phyloP scores from a whole-genome alignment of 2,888 invertebrate species.

The Synanthedon vespiformis region DNA sequence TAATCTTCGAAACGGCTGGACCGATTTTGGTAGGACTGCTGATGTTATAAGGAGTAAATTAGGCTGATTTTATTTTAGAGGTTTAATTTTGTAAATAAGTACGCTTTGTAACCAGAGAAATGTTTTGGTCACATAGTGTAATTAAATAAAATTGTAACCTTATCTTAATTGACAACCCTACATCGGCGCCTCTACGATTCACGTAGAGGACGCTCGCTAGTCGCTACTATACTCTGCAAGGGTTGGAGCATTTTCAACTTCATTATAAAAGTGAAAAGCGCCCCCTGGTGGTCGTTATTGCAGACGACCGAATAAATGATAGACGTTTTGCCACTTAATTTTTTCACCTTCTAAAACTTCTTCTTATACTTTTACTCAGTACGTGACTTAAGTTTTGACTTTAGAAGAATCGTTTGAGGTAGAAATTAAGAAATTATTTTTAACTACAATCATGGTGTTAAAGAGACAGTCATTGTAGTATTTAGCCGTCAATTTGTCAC shows the following conservation, averaged over 20 bases:
- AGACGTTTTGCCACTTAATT: neutral
- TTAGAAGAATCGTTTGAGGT: neutral
- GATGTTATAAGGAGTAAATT: no score
- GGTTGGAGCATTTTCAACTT: slow-evolving; percentile 40
- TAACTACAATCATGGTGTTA: no score
- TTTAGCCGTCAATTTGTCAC: no score
- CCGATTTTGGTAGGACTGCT: no score
- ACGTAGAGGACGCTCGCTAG: slow-evolving; percentile 14
- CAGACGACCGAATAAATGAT: slow-evolving; percentile 1
- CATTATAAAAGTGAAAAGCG: slow-evolving; percentile 31
- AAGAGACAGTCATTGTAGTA: no score
- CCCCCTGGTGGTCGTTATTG: slow-evolving; percentile 10
- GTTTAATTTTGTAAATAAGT: no score
- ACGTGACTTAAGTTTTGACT: neutral
- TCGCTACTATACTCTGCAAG: slow-evolving; percentile 12
- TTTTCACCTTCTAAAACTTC: neutral
- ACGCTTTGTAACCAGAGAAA: no score
- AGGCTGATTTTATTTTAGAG: no score
- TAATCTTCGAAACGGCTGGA: no score
- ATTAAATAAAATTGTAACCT: no score
- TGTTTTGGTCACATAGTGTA: no score
- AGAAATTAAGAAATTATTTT: no score
- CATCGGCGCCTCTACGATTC: slow-evolving; percentile 25
- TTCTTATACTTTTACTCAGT: neutral
- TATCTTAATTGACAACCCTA: slow-evolving; percentile 22